These are phyloP conservation scores for Zonitis immaculata DNA, from an alignment of 2,888 invertebrate genomes.

Conservation along the genomic window DNA sequence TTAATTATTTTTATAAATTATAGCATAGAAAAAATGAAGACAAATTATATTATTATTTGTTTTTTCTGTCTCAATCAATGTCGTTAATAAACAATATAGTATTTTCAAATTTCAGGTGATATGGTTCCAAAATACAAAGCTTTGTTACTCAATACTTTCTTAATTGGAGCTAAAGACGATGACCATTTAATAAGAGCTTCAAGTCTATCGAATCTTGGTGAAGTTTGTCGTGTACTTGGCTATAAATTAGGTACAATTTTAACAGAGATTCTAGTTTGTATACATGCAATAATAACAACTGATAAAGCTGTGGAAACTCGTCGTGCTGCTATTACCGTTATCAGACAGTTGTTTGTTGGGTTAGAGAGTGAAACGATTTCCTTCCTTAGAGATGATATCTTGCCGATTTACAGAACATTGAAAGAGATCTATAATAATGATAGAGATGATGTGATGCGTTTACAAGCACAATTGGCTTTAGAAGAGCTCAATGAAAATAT, in stretches of 20 bases:
- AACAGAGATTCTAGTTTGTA: constrained; percentile 71
- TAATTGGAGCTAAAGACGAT: constrained; percentile 63
- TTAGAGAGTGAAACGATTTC: constrained; percentile 65
- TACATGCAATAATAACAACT: constrained; percentile 62
- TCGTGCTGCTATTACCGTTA: constrained; percentile 74
- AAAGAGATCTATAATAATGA: constrained; percentile 61
- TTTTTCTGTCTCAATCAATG: too few relatives aligned
- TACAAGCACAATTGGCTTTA: constrained; percentile 73
- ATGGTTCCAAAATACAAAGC: constrained; percentile 65
- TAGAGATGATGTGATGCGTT: constrained; percentile 62
- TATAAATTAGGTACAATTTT: constrained; percentile 68
- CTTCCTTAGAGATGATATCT: constrained; percentile 61
- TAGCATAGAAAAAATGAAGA: too few relatives aligned
- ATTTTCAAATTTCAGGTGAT: too few relatives aligned
- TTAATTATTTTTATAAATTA: too few relatives aligned
- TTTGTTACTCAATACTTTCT: constrained; percentile 64
- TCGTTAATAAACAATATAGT: too few relatives aligned
- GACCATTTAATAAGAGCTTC: constrained; percentile 74
- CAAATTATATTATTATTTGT: too few relatives aligned
- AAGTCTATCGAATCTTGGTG: constrained; percentile 77
- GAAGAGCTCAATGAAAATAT: constrained; percentile 71
- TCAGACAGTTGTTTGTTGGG: constrained; percentile 69
- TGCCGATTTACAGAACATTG: constrained; percentile 66
- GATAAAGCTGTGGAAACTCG: constrained; percentile 71
- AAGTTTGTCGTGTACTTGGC: constrained; percentile 69